Percentiles rank a stretch among this genome's conserved stretches.
Evolutionary conservation across 2,113 vertebrate species (phyloP).

Genomic region (Herpetotheres cachinnans): DNA sequence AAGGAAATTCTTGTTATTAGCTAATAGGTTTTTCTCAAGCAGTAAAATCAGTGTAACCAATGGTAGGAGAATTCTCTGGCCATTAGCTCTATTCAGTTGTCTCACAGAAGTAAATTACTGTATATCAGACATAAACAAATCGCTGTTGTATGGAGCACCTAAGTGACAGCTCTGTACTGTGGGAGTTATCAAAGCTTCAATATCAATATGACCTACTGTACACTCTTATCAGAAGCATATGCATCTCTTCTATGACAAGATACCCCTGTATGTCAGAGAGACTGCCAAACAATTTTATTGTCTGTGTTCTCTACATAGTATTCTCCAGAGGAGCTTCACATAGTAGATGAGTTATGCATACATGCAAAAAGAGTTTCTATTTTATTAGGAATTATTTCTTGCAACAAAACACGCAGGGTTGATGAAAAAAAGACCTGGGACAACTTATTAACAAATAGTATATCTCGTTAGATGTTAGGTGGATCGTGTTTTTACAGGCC

Average conservation of each 20-base stretch:
- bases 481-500: neutral
- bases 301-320: neutral
- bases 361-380: neutral
- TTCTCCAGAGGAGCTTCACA: neutral
- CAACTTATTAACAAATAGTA: neutral
- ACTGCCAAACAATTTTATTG: neutral
- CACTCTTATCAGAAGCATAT: neutral
- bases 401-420: neutral
- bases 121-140: neutral
- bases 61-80: neutral
- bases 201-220: neutral
- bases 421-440: neutral
- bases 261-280: neutral
- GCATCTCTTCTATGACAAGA: neutral
- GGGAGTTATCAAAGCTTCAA: constrained; percentile 20
- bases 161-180: constrained; percentile 20
- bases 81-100: neutral
- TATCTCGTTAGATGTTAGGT: neutral
- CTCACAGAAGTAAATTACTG: neutral
- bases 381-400: neutral
- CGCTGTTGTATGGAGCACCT: neutral
- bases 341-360: neutral
- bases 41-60: neutral
- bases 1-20: neutral
- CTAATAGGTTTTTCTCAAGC: constrained; percentile 10